These are phyloP conservation scores for Agonopterix alstromeriana DNA, from an alignment of 2,888 invertebrate species.

Conservation along the genomic window DNA sequence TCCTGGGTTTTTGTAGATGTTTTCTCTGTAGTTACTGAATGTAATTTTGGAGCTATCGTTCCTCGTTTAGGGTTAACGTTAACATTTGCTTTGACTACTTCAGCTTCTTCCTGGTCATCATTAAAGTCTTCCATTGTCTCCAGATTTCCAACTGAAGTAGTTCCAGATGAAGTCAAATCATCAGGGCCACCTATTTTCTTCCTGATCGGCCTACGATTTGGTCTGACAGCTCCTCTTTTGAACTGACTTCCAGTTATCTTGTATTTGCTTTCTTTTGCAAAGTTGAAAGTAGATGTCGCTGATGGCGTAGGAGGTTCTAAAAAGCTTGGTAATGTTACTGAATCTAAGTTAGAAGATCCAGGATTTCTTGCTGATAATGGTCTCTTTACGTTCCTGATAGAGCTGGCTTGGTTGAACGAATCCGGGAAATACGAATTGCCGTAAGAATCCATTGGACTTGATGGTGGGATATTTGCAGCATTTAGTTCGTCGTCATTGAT, in stretches of 20 bases:
- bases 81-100: conserved; percentile 34
- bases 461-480: conserved; percentile 20
- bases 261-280: conserved; percentile 52
- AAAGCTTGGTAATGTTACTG: conserved; percentile 60
- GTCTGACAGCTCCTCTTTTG: conserved; percentile 55
- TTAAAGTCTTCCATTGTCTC: conserved; percentile 54
- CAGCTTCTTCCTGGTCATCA: conserved; percentile 43
- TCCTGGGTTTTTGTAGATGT: conserved; percentile 25
- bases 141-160: conserved; percentile 49
- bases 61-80: conserved; percentile 31
- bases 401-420: conserved; percentile 61
- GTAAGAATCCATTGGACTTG: conserved; percentile 57
- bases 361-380: conserved; percentile 41
- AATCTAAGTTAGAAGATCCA: conserved; percentile 31
- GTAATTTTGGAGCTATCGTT: conserved; percentile 57
- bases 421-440: conserved; percentile 63
- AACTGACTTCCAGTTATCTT: conserved; percentile 48
- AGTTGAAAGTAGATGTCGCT: conserved; percentile 40
- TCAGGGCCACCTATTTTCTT: conserved; percentile 61
- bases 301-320: conserved; percentile 67
- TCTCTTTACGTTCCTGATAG: conserved; percentile 55
- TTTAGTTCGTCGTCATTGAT: conserved; percentile 44
- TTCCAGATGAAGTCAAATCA: conserved; percentile 59
- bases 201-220: conserved; percentile 56
- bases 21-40: conserved; percentile 41